Percentiles rank a stretch among this genome's conserved stretches.
Evolutionary conservation across 2,113 vertebrate species (phyloP).

Genomic region (Chaetodon auriga): DNA sequence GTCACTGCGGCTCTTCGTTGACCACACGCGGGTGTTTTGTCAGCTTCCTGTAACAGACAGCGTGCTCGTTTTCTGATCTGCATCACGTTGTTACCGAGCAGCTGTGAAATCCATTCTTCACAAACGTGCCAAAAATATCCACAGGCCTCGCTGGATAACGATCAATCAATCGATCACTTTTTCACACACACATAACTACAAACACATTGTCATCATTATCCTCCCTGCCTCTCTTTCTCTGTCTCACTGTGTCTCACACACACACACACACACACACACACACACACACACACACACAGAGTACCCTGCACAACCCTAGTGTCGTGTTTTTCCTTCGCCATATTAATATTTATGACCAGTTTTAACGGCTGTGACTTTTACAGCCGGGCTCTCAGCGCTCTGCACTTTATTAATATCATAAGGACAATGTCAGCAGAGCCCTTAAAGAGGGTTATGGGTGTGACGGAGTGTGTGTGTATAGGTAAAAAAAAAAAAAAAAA

Average conservation of each 20-base stretch:
- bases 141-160: not conserved
- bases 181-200: not conserved
- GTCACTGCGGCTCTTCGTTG: not conserved
- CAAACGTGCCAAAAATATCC: not conserved
- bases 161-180: not conserved
- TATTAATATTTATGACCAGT: constrained; percentile 81
- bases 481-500: not conserved
- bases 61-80: not conserved
- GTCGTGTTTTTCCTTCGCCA: constrained; percentile 49
- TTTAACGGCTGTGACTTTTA: constrained; percentile 75
- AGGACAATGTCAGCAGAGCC: constrained; percentile 81
- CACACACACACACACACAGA: not conserved
- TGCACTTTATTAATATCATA: constrained; percentile 83
- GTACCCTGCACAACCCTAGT: not conserved
- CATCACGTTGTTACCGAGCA: not conserved
- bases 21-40: not conserved
- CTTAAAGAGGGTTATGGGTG: constrained; percentile 70
- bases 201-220: not conserved
- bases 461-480: constrained; percentile 39
- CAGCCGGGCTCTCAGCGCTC: constrained; percentile 58
- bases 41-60: not conserved
- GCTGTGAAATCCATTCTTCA: not conserved
- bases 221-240: not conserved
- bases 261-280: constrained; percentile 13
- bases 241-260: not conserved